Base-by-base conservation (phyloP, 2,797 vertebrate genomes). In the Gallinago stenura region DNA sequence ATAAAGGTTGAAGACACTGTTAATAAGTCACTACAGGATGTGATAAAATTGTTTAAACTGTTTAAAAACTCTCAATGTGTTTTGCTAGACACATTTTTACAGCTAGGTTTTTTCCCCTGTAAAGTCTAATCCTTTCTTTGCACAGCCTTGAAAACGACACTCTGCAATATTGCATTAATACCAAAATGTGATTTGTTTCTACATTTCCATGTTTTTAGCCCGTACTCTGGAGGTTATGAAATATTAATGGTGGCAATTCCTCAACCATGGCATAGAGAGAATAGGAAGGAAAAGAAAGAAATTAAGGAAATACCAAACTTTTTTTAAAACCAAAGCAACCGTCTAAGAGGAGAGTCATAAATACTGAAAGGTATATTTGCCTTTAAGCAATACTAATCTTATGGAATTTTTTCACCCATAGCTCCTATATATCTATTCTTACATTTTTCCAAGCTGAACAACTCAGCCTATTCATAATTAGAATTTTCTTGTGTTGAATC, bases 1-100 rank as follows among this genome's bases (percentile, higher is more conserved):
- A 94, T 96, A 96, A 95, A 97, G 95, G 95, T 83, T 96, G 93
- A 94, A 96, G 91, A 89, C 84, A 81, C 48, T 70, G 87, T 91
- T 97, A 94, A 94, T 96, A 98, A 97, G 87, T 96, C 94, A 93
- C 90, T 94, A 81, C 75, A 95, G 83, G 72, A 94, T 91, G 95
- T 94, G 90, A 94, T 95, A 96, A 97, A 97, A 93, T 90, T 81
- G 93, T 92, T 95, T 95, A 95, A 94, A 92, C 88, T 89, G 83
- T 92, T 93, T 89, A 90, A 94, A 96, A 93, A 84, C 83, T 75
- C 92, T 81, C 84, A 19, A 1, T 79, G 68, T 96, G 72, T 85
- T 95, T 92, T 94, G 75, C 77, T 77, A 96, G 89, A 94, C 85
- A 96, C 60, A 87, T 94, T 93, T 97, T 96, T 91, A 90, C 53